phyloP scores from a whole-genome alignment of 2,888 invertebrate species.

The Capitulum mitella region DNA sequence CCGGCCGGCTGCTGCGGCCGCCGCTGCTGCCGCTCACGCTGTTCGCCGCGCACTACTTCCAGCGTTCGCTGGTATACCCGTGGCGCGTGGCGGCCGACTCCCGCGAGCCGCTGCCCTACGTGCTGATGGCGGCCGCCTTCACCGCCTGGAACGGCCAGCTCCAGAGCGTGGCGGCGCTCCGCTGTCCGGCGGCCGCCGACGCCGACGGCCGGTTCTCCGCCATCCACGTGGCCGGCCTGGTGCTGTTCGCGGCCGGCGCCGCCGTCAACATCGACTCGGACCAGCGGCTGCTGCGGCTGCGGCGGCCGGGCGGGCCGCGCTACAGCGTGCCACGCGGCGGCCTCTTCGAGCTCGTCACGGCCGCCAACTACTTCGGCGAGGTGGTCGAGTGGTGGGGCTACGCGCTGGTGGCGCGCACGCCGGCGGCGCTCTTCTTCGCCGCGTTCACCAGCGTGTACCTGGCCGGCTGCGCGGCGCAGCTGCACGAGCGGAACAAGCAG shows the following conservation, averaged over 20 bases:
- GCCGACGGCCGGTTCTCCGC: not conserved
- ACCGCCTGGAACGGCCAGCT: not conserved
- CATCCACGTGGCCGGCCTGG: constrained; percentile 37
- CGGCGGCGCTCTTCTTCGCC: constrained; percentile 46
- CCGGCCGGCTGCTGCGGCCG: not conserved
- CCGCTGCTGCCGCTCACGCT: constrained; percentile 9
- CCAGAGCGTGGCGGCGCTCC: not conserved
- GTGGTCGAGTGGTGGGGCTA: constrained; percentile 52
- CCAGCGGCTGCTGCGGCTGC: constrained; percentile 44
- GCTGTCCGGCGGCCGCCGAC: not conserved
- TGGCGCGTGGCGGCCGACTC: not conserved
- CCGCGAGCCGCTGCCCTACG: not conserved
- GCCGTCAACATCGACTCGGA: constrained; percentile 47
- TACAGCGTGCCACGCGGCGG: constrained; percentile 44
- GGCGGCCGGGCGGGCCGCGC: constrained; percentile 46
- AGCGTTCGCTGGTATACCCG: not conserved
- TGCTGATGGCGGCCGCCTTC: not conserved
- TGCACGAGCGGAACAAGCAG: constrained; percentile 42
- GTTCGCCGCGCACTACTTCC: constrained; percentile 8
- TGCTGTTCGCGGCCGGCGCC: constrained; percentile 47
- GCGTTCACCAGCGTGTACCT: constrained; percentile 47
- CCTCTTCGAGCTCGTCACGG: constrained; percentile 47
- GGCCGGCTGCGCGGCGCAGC: constrained; percentile 46
- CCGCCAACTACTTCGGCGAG: constrained; percentile 51
- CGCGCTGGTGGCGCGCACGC: constrained; percentile 45